Evolutionary conservation across 2,797 vertebrate genomes (phyloP).

Genomic region (Avahi laniger): DNA sequence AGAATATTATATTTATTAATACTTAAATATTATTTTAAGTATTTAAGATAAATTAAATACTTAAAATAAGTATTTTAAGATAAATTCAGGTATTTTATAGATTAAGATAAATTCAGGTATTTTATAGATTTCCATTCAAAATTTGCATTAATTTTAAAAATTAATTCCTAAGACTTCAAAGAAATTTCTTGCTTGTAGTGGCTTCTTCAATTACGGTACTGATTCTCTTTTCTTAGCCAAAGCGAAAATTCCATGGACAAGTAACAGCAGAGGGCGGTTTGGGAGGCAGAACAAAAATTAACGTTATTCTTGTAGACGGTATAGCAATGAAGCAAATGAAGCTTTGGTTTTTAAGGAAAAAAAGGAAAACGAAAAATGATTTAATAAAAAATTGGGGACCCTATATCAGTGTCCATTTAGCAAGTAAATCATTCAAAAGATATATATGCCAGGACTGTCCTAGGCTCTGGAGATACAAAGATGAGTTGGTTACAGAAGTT

Average conservation of each 20-base stretch:
- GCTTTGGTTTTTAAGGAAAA: neutral
- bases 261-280: neutral
- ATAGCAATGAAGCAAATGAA: neutral
- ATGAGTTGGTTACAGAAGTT: neutral
- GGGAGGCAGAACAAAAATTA: neutral
- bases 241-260: neutral
- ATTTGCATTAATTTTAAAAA: neutral
- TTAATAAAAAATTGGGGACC: neutral
- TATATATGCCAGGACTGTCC: neutral
- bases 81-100: neutral
- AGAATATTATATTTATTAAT: neutral
- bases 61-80: no score
- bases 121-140: neutral
- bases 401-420: neutral
- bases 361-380: slow-evolving; percentile 3
- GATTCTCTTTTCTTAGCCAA: neutral
- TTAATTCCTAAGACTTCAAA: neutral
- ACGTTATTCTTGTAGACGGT: neutral
- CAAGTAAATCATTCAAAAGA: neutral
- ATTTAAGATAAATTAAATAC: slow-evolving; percentile 22
- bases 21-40: neutral
- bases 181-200: neutral
- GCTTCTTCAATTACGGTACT: neutral
- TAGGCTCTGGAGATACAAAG: neutral
- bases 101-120: slow-evolving; percentile 4